Conservation (phyloP, 1,140 invertebrate genomes). For the Pachypeltis micranthus region DNA sequence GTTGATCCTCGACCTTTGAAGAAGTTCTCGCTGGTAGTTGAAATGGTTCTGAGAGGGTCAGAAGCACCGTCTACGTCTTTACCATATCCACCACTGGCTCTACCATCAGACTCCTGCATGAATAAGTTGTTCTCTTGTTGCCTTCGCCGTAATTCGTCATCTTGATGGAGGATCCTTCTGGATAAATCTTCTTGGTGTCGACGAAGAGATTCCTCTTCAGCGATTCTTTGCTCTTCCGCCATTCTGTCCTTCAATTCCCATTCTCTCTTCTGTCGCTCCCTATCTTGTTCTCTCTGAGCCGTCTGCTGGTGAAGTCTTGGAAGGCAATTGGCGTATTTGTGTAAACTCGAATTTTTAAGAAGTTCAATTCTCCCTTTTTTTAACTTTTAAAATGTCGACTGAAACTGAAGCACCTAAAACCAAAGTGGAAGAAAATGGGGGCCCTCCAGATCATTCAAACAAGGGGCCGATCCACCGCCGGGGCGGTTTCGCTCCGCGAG, state of each 20-base stretch:
- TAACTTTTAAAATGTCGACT: no score
- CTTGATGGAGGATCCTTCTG: constrained; percentile 55
- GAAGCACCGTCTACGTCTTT: background rate
- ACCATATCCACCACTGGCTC: constrained; percentile 31
- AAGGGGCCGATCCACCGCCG: no score
- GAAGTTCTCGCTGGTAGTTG: background rate
- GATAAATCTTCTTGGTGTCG: constrained; percentile 63
- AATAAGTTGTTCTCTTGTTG: constrained; percentile 72
- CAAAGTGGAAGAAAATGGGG: no score
- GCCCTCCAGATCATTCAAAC: no score
- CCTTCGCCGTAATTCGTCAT: constrained; percentile 66
- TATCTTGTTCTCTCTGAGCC: constrained; percentile 75
- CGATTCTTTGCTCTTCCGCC: constrained; percentile 63
- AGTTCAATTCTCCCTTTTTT: no score
- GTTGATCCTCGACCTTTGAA: no score
- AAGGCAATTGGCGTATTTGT: no score
- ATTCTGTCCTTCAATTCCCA: constrained; percentile 78
- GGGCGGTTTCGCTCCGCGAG: no score
- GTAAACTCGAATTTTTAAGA: no score
- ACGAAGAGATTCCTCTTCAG: constrained; percentile 57
- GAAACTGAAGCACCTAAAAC: no score
- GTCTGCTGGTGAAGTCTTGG: no score
- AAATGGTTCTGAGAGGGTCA: constrained; percentile 3
- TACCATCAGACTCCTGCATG: constrained; percentile 51
- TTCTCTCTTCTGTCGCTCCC: constrained; percentile 72